A percentile compares a stretch with the other conserved stretches of the same genome.
Evolutionary conservation across 2,113 vertebrate genomes (phyloP).

Genomic region (Gopherus flavomarginatus): DNA sequence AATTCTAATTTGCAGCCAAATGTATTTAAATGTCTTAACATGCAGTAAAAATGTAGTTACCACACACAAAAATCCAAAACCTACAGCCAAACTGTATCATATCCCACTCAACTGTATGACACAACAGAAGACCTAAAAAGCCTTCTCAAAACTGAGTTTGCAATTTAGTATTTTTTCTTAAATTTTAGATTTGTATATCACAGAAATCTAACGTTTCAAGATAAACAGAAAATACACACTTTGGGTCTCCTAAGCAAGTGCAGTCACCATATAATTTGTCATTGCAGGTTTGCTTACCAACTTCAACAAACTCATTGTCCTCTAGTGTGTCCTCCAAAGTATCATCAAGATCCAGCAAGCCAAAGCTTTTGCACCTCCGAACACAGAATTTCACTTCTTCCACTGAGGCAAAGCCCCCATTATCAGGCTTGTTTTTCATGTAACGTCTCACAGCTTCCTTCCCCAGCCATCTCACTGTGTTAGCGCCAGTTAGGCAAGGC

Average conservation of each 20-base stretch:
- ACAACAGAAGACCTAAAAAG: not conserved
- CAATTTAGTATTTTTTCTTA: not conserved
- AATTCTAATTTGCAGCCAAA: not conserved
- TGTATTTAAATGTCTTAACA: not conserved
- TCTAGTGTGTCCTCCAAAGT: slow-evolving; percentile 89
- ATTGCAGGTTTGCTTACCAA: slow-evolving; percentile 83
- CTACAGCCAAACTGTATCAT: not conserved
- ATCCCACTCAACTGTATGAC: fast-evolving
- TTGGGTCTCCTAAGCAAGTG: not conserved
- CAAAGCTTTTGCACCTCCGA: slow-evolving; percentile 91
- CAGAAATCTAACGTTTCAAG: fast-evolving
- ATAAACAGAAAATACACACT: not conserved
- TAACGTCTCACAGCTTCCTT: slow-evolving; percentile 92
- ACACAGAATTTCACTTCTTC: slow-evolving; percentile 86
- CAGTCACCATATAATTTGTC: fast-evolving
- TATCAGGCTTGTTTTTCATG: slow-evolving; percentile 95
- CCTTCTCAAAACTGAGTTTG: not conserved
- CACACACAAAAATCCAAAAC: not conserved
- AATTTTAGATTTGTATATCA: fast-evolving
- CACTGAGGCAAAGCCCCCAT: slow-evolving; percentile 86
- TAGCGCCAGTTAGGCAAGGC: slow-evolving; percentile 82
- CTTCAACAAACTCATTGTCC: slow-evolving; percentile 97
- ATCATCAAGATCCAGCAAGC: slow-evolving; percentile 92
- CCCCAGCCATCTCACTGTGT: slow-evolving; percentile 87
- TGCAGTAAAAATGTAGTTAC: not conserved